A percentile compares a stretch with the other conserved stretches of the same genome.
These are phyloP conservation scores for Spisula solida DNA, from an alignment of 2,888 invertebrate genomes.

Conservation along the genomic window DNA sequence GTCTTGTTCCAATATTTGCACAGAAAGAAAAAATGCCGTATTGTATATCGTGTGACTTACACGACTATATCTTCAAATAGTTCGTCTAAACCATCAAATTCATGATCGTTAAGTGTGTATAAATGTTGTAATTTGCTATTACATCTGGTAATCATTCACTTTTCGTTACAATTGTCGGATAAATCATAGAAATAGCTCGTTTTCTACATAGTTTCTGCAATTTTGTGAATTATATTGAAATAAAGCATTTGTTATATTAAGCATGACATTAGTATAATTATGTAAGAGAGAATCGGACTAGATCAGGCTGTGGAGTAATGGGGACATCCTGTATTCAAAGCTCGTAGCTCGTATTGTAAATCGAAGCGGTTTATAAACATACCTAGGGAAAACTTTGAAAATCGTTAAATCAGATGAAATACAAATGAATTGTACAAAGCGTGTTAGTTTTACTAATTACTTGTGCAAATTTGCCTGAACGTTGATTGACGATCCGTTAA, in stretches of 20 bases:
- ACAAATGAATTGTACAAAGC: background rate
- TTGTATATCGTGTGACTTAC: no score
- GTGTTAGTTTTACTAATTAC: slow-evolving; percentile 13
- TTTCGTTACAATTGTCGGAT: background rate
- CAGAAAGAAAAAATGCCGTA: no score
- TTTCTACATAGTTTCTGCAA: background rate
- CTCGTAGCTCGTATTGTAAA: no score
- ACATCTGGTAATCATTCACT: background rate
- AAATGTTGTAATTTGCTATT: background rate
- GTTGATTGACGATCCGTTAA: background rate
- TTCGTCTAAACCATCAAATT: no score
- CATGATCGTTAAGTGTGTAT: background rate
- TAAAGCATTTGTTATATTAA: background rate
- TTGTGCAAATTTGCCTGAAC: background rate
- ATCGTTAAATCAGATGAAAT: background rate
- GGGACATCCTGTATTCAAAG: no score
- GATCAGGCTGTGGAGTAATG: background rate
- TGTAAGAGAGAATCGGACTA: background rate
- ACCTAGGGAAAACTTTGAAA: background rate
- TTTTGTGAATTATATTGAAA: background rate
- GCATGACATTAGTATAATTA: background rate
- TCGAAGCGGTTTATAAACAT: background rate
- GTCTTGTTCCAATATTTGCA: no score
- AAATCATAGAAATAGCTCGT: background rate
- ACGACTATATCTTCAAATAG: no score